Evolutionary conservation across 2,888 invertebrate genomes (phyloP).

Genomic region (Sipha maydis): DNA sequence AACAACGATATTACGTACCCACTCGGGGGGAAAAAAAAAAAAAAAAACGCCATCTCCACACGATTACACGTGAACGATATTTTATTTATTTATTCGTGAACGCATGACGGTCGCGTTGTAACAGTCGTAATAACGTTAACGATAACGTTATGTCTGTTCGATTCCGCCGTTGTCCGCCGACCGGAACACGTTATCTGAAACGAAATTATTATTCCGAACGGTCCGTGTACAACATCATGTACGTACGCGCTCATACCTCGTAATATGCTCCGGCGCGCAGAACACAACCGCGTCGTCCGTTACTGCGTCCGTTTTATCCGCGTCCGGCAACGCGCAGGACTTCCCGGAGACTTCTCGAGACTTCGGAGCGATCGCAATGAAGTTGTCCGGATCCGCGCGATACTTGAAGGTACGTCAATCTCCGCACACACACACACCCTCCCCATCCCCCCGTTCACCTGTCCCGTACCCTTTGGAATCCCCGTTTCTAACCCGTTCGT

Average conservation of each 20-base stretch:
- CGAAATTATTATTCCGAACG: neutral
- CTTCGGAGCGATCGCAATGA: no score
- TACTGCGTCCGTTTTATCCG: neutral
- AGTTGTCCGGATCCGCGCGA: no score
- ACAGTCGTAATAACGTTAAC: no score
- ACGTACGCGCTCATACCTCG: neutral
- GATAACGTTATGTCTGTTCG: neutral
- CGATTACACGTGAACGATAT: neutral
- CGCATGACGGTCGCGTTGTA: neutral
- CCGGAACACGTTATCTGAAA: constrained; percentile 8
- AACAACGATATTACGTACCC: no score
- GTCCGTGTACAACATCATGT: neutral
- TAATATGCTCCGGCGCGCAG: neutral
- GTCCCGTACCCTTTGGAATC: no score
- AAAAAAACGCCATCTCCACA: neutral
- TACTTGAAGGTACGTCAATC: neutral
- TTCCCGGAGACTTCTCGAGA: neutral
- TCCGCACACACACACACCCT: no score
- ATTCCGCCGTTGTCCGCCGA: neutral
- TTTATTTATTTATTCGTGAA: neutral
- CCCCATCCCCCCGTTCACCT: no score
- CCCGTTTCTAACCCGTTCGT: no score
- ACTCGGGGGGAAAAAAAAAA: no score
- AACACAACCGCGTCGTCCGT: neutral
- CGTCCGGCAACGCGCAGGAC: neutral